Base-by-base conservation (phyloP, 2,888 invertebrate species). In the Parnassius orleans region DNA sequence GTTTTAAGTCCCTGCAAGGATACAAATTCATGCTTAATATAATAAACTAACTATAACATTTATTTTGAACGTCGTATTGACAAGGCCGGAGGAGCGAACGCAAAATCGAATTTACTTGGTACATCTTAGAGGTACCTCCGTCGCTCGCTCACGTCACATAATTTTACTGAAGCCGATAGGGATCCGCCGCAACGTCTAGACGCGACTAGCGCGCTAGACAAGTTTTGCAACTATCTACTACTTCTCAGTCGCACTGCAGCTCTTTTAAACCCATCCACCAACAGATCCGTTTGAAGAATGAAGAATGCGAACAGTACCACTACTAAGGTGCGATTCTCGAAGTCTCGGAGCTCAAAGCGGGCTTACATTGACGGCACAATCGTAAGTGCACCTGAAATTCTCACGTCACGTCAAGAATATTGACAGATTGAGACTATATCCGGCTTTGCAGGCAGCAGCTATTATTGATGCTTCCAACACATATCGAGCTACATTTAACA, bases 131-230 rank as follows among this genome's bases (percentile, higher is more conserved):
- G 75, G 74, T 74, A 75, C 76, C 68, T 68, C 72, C 72, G 71
- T 73, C 78, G 73, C 77, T 77, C 77, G 74, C 77, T 77, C 77
- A 75, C 80, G 80, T 85, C 87, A 86, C 85, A 87, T 87, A 88
- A 90, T 90, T 90, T 88, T 84, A 83, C 83, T 74, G 79, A 78
- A 78, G 76, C 81, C 84, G 88, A 87, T 87, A 86, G 85, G 74
- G 82, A 87, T 80, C 84, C 84, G 77, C 76, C 80, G 79, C 80
- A 77, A 80, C 83, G 90, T 91, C 90, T 91, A 91, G 90, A 91
- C 90, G 72, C 87, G 80, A 90, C 86, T 71, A 72, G 72, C 75
- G 75, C 72, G 73, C 83, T 80, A 86, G 83, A 90, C 86, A 79
- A 67, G 86, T 89, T 77, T 71, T 71, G 75, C 84, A 78, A 89